These are phyloP conservation scores for Anastatus disparis DNA, from an alignment of 1,140 invertebrate genomes.

Conservation along the genomic window DNA sequence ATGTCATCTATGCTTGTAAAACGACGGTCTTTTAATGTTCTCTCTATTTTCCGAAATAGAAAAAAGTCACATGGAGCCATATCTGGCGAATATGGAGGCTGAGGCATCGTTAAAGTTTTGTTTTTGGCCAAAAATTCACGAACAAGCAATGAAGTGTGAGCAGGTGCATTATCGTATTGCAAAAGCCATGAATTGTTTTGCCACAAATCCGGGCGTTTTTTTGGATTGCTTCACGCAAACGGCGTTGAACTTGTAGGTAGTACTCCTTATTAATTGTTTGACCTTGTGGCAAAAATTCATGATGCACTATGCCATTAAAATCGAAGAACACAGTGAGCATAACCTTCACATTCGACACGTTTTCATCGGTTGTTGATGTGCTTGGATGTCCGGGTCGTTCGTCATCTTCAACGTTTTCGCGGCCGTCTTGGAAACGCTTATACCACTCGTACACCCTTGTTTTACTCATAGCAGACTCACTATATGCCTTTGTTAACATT, in stretches of 20 bases:
- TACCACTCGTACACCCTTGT: not conserved
- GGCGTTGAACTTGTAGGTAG: constrained; percentile 45
- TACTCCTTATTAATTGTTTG: constrained; percentile 52
- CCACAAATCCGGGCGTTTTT: constrained; percentile 41
- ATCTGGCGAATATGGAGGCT: constrained; percentile 39
- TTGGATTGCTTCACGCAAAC: constrained; percentile 49
- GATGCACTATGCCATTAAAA: constrained; percentile 36
- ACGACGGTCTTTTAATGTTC: constrained; percentile 37
- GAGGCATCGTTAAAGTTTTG: constrained; percentile 16
- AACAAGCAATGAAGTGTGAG: constrained; percentile 32
- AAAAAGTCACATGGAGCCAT: constrained; percentile 2
- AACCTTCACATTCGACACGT: constrained; percentile 41
- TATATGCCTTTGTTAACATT: not conserved
- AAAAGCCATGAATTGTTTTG: constrained; percentile 37
- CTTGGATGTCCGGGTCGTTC: not conserved
- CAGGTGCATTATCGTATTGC: constrained; percentile 37
- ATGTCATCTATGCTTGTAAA: too few species aligned
- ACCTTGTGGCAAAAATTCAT: constrained; percentile 52
- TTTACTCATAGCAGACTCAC: not conserved
- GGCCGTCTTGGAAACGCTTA: not conserved
- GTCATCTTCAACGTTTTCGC: not conserved
- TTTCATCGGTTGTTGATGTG: constrained; percentile 15
- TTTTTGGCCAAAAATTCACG: constrained; percentile 39
- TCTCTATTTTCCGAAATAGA: not conserved
- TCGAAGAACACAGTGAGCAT: constrained; percentile 31